These are phyloP conservation scores for Gymnoscopelus braueri DNA, from an alignment of 2,797 vertebrate species.

Conservation along the genomic window DNA sequence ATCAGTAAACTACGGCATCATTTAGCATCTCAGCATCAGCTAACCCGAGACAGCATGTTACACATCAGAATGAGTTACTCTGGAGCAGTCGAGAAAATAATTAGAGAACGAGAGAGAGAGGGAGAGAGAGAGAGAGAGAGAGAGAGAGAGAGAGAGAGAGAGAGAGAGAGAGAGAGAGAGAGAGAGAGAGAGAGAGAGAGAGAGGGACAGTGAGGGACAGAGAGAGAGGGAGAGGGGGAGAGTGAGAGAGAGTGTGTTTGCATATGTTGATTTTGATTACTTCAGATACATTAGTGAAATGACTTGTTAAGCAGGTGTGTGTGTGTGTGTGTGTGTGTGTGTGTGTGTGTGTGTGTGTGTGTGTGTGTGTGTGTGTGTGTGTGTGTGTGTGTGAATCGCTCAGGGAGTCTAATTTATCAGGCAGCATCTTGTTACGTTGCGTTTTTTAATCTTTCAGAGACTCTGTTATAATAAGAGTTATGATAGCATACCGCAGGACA, in stretches of 20 bases:
- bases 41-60: constrained; percentile 45
- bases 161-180: neutral
- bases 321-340: neutral
- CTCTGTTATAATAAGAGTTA: constrained; percentile 60
- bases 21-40: constrained; percentile 62
- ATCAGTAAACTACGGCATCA: constrained; percentile 54
- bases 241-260: constrained; percentile 18
- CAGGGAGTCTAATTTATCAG: constrained; percentile 46
- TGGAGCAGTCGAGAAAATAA: constrained; percentile 41
- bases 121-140: constrained; percentile 8
- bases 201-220: neutral
- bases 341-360: neutral
- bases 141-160: neutral
- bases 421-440: constrained; percentile 45
- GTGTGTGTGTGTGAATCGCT: constrained; percentile 10
- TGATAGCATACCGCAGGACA: constrained; percentile 49
- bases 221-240: neutral
- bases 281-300: constrained; percentile 21
- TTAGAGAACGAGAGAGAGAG: constrained; percentile 26
- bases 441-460: constrained; percentile 43
- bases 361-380: constrained; percentile 1
- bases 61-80: constrained; percentile 42
- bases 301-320: constrained; percentile 31
- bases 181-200: neutral
- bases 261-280: constrained; percentile 31